Percentiles rank a stretch among this genome's conserved stretches.
Conservation (phyloP, 2,797 vertebrate genomes). For the Rhynchotus rufescens region DNA sequence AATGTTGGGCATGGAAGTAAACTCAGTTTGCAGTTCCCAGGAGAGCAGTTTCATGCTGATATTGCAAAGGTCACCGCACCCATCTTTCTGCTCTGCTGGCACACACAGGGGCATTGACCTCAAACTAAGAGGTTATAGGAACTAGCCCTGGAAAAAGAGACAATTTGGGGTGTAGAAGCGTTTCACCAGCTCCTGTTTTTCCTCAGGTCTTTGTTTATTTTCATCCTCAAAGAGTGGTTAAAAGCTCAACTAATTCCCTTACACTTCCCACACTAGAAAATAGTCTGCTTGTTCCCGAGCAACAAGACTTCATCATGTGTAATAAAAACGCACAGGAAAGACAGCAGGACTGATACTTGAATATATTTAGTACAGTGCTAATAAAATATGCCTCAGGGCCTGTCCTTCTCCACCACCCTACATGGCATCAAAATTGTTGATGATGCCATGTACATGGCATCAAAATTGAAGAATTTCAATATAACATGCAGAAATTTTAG, state of each 20-base stretch:
- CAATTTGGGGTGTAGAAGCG: not conserved
- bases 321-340: not conserved
- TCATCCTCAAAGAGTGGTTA: rapidly evolving
- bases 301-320: not conserved
- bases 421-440: not conserved
- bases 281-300: not conserved
- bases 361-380: not conserved
- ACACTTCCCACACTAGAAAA: not conserved
- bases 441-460: too few relatives aligned
- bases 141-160: not conserved
- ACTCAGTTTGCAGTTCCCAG: not conserved
- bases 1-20: not conserved
- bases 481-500: not conserved
- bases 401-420: not conserved
- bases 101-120: not conserved
- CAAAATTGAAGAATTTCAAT: not conserved
- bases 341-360: not conserved
- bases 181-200: not conserved
- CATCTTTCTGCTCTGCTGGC: not conserved
- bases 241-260: not conserved
- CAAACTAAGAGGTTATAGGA: not conserved
- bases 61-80: not conserved
- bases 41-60: not conserved
- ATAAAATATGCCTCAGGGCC: not conserved
- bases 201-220: not conserved